Evolutionary conservation across 2,888 invertebrate species (phyloP), one percentile per base, ranked within the genome.

Genomic region (Aleiodes testaceus): DNA sequence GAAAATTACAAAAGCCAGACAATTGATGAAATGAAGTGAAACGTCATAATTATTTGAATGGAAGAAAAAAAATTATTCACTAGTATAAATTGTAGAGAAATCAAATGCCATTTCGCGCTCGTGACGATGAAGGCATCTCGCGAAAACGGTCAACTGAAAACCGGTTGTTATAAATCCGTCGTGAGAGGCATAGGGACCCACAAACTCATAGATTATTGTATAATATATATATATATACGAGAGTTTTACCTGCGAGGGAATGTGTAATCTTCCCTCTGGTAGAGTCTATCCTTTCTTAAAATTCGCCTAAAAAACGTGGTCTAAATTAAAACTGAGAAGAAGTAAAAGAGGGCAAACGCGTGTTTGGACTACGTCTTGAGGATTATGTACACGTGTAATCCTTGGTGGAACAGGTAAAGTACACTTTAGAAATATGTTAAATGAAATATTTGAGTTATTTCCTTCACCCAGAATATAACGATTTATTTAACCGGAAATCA

Each of bases 101-200:
- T 65, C 9, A 36, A 66, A 49, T 49, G 49, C n/a, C 11, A 22
- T 44, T 64, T 50, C 14, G 14, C 14, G 65, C 30, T 65, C 65
- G 65, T 65, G 50, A 50, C 65, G 50, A 65, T 65, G 65, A 65
- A 65, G 65, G 64, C 2, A 22, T 65, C 65, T 65, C 50, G 65
- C 65, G 65, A 65, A 65, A 65, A 65, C 65, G 65, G 65, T 65
- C 65, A 65, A 59, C 49, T 7, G 12, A 30, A 66, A 66, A 66
- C 66, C 66, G 66, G 66, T 66, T 66, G 53, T 66, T 66, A 66
- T 66, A 66, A 66, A 66, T 66, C 66, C 66, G 18, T 66, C 42
- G 53, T 50, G 36, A 16, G 50, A 42, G 45, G 63, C 11, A 20
- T 63, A 45, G 59, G 12, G 30, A 50, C 22, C 64, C 12, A 45